Evolutionary conservation across 2,113 vertebrate species (phyloP).

Genomic region (Acanthochromis polyacanthus): DNA sequence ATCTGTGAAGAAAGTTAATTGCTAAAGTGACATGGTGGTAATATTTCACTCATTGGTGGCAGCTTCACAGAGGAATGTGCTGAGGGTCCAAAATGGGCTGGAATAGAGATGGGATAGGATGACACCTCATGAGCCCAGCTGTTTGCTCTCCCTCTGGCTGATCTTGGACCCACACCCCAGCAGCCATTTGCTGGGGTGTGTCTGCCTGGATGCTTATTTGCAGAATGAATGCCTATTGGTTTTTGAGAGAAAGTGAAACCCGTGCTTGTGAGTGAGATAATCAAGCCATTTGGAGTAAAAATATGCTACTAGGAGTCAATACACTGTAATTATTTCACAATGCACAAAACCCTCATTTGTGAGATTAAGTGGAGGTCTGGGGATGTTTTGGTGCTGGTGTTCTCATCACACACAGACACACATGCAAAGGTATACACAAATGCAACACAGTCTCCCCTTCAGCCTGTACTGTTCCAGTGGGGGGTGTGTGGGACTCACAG

Average conservation of each 20-base stretch:
- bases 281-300: neutral
- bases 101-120: constrained; percentile 49
- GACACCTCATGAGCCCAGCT: constrained; percentile 55
- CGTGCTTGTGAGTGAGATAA: neutral
- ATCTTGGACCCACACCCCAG: too few relatives aligned
- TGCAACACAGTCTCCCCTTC: constrained; percentile 5
- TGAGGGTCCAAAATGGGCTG: constrained; percentile 58
- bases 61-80: constrained; percentile 66
- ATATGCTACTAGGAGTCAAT: neutral
- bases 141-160: constrained; percentile 56
- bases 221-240: neutral
- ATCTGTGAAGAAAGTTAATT: constrained; percentile 7
- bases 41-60: constrained; percentile 56
- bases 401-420: constrained; percentile 14
- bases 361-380: constrained; percentile 26
- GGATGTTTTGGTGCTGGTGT: constrained; percentile 4
- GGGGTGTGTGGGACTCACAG: constrained; percentile 43
- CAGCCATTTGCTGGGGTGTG: neutral
- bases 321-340: neutral
- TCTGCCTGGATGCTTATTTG: neutral
- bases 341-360: neutral
- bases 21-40: constrained; percentile 20
- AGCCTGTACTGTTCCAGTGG: neutral
- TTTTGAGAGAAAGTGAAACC: neutral
- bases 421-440: constrained; percentile 27